Evolutionary conservation across 2,113 vertebrate species (phyloP).

Genomic region (Bubo bubo): DNA sequence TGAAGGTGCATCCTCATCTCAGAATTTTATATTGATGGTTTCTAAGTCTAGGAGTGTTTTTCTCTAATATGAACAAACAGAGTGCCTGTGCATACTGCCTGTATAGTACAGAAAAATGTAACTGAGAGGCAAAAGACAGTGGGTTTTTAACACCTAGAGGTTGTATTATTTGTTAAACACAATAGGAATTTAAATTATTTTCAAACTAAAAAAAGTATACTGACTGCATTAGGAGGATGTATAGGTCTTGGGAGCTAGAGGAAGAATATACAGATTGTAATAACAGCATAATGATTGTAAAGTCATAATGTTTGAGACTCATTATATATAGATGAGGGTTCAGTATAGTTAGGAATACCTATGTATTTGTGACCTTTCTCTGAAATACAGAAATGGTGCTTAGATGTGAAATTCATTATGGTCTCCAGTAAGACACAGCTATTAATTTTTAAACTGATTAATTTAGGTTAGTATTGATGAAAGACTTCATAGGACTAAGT

Average conservation of each 20-base stretch:
- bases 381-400: slow-evolving; percentile 25
- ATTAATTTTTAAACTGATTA: slow-evolving; percentile 8
- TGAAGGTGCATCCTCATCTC: neutral
- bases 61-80: neutral
- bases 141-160: neutral
- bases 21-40: neutral
- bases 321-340: neutral
- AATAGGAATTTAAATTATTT: neutral
- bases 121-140: neutral
- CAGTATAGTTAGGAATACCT: neutral
- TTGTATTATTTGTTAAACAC: neutral
- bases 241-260: neutral
- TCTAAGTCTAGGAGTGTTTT: neutral
- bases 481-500: neutral
- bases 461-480: neutral
- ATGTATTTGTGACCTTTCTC: slow-evolving; percentile 25
- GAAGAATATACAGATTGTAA: neutral
- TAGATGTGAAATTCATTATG: slow-evolving; percentile 17
- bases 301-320: neutral
- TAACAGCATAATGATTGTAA: neutral
- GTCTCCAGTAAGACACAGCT: neutral
- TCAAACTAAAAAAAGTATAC: neutral
- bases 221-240: neutral
- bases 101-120: neutral
- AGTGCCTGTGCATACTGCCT: neutral